Conservation (phyloP, 2,113 vertebrate species). For the Cryptotis parvus region DNA sequence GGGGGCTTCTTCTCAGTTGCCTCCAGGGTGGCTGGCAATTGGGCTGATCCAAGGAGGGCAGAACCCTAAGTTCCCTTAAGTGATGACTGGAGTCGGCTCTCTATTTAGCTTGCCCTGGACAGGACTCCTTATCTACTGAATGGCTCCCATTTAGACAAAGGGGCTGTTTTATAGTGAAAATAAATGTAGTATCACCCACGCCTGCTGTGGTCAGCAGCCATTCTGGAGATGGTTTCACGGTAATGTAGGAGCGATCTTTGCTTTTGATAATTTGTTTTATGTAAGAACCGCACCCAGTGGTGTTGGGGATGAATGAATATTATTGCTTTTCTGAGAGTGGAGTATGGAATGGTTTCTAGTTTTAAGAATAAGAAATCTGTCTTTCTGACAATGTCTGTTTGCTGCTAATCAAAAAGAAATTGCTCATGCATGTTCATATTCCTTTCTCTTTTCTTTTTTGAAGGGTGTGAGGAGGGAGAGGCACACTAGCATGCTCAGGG, state of each 20-base stretch:
- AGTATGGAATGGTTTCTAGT: not conserved
- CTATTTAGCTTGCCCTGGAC: not conserved
- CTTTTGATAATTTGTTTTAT: not conserved
- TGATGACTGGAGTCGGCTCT: too few relatives aligned
- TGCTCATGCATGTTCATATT: not conserved
- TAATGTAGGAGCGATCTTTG: not conserved
- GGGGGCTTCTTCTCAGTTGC: not conserved
- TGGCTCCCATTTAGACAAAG: not conserved
- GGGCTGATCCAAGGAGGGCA: not conserved
- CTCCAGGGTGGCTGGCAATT: not conserved
- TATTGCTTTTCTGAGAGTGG: not conserved
- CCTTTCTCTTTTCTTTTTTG: too few relatives aligned
- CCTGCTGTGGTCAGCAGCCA: constrained; percentile 4
- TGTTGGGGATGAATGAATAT: not conserved
- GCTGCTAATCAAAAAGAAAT: not conserved
- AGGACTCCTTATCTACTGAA: not conserved
- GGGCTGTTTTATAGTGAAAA: not conserved
- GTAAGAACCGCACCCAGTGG: too few relatives aligned
- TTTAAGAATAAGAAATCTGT: not conserved
- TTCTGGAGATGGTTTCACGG: not conserved
- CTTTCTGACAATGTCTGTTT: not conserved
- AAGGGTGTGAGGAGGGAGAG: too few relatives aligned
- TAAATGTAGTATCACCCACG: not conserved
- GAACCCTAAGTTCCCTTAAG: not conserved
- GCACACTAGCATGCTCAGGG: too few relatives aligned